Conservation (phyloP, 2,797 vertebrate species). For the Babyrousa celebensis region DNA sequence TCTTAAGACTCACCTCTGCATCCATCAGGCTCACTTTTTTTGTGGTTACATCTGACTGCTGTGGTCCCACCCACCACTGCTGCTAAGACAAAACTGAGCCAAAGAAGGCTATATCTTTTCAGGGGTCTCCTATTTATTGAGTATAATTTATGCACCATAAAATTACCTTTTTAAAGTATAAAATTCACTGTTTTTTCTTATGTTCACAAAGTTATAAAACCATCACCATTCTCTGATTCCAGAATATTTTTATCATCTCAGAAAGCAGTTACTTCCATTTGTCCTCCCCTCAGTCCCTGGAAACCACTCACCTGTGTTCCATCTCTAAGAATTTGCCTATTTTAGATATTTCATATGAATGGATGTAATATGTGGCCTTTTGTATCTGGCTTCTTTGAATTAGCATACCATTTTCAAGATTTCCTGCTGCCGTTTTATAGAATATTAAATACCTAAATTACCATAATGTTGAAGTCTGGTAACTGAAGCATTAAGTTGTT, state of each 20-base stretch:
- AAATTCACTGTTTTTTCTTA: not conserved
- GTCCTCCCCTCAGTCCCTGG: not conserved
- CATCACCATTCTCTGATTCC: not conserved
- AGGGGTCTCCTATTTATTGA: not conserved
- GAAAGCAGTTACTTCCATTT: not conserved
- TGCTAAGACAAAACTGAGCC: not conserved
- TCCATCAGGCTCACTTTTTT: not conserved
- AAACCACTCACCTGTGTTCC: not conserved
- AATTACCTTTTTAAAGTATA: not conserved
- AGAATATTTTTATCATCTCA: not conserved
- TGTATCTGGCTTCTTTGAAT: not conserved
- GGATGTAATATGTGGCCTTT: not conserved
- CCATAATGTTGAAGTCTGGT: not conserved
- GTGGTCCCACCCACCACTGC: not conserved
- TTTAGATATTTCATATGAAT: constrained; percentile 2
- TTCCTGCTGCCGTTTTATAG: not conserved
- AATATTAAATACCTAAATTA: constrained; percentile 27
- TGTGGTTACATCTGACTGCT: not conserved
- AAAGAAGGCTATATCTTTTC: not conserved
- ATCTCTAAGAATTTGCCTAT: not conserved
- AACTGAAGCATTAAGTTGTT: not conserved
- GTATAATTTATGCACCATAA: not conserved
- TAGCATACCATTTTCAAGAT: constrained; percentile 1
- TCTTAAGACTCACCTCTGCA: not conserved
- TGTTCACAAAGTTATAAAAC: not conserved